Percentiles rank a stretch among this genome's conserved stretches.
phyloP scores from a whole-genome alignment of 2,888 invertebrate species.

The Aporophyla lueneburgensis region DNA sequence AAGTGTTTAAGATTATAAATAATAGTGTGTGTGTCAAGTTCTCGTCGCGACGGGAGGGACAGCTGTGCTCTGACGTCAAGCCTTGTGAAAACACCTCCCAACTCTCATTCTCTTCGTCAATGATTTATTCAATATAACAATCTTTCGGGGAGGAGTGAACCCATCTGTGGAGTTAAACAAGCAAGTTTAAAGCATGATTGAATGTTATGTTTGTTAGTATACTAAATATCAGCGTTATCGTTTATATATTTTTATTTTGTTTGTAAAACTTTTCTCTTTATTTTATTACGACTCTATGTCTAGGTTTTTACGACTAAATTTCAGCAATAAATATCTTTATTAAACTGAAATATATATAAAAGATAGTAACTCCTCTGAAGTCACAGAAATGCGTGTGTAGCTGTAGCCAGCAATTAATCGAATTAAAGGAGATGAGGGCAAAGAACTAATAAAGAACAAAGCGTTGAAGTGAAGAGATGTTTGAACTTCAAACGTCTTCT shows the following conservation, averaged over 20 bases:
- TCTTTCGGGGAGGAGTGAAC: slow-evolving; percentile 35
- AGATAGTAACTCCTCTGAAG: slow-evolving; percentile 4
- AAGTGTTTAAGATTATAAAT: slow-evolving; percentile 71
- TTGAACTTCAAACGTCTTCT: slow-evolving; percentile 62
- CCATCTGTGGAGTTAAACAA: slow-evolving; percentile 23
- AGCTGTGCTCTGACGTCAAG: slow-evolving; percentile 79
- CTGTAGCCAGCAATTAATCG: slow-evolving; percentile 37
- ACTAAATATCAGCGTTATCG: slow-evolving; percentile 42
- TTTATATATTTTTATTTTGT: slow-evolving; percentile 34
- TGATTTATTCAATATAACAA: slow-evolving; percentile 74
- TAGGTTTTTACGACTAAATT: slow-evolving; percentile 31
- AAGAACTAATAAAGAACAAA: slow-evolving; percentile 62
- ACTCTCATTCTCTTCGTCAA: slow-evolving; percentile 71
- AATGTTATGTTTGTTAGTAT: slow-evolving; percentile 39
- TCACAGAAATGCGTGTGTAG: slow-evolving; percentile 11
- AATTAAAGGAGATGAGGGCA: slow-evolving; percentile 51
- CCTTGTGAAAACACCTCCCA: slow-evolving; percentile 71
- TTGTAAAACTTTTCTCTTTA: slow-evolving; percentile 19
- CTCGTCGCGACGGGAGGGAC: slow-evolving; percentile 71
- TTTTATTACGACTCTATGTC: slow-evolving; percentile 37
- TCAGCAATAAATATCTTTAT: slow-evolving; percentile 37
- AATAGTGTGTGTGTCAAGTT: slow-evolving; percentile 68
- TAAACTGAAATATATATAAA: slow-evolving; percentile 5
- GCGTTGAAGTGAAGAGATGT: slow-evolving; percentile 45
- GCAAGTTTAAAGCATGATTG: slow-evolving; percentile 37